Evolutionary conservation across 2,888 invertebrate genomes (phyloP), one percentile per base, ranked within the genome.

Genomic region (Automeris io): DNA sequence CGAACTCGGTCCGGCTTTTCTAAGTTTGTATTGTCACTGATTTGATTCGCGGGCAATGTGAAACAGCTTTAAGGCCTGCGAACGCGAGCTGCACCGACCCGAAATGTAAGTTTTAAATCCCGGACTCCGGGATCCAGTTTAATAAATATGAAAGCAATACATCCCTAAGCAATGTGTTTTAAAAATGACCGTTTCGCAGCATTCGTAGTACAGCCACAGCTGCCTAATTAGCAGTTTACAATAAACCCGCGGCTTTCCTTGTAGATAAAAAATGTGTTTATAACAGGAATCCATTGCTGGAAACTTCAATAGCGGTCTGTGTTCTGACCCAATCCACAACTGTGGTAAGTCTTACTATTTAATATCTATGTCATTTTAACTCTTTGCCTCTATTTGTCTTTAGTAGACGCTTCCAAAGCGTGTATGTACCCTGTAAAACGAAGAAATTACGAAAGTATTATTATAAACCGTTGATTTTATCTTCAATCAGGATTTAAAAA

Each of bases 221-320:
- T 39, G 26, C 32, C 63, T 70, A 79, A 81, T 80, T 80, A 74
- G 65, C 40, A 44, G 48, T 43, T 49, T 54, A 50, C 49, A 61
- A 54, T 67, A 66, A 65, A 61, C 47, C 47, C 55, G 65, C 44
- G 79, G 75, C 79, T 83, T 83, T 83, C 83, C 83, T 78, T 61
- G 46, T 79, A 77, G 81, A 81, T 80, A 81, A 77, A 52, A 61
- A 43, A 18, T 44, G 54, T 57, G 70, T 78, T 80, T 79, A 66
- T 71, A 57, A 46, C 48, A 39, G 35, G 18, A 37, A 37, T 24
- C 9, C 16, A 9, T 6, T n/a, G 35, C 7, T 34, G 35, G 32
- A 22, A 16, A 11, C 26, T 21, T 34, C 25, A 25, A 16, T 39
- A 29, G 9, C 13, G 22, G 26, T 21, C 31, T 11, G 23, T 31